These are phyloP conservation scores for Crotophaga sulcirostris DNA, from an alignment of 2,113 vertebrate genomes.

Conservation along the genomic window DNA sequence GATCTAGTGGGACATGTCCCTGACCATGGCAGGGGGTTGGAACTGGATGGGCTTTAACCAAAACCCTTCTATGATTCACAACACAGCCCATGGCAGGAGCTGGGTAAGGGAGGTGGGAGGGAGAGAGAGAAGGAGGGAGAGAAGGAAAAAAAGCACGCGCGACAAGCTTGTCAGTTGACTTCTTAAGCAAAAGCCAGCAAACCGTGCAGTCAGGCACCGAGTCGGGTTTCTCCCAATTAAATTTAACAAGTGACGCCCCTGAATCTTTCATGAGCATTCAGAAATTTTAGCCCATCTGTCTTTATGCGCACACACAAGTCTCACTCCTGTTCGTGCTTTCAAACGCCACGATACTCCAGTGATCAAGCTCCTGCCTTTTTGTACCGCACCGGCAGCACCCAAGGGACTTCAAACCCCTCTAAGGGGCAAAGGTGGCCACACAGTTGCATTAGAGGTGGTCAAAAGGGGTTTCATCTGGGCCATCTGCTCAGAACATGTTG, in stretches of 20 bases:
- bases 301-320: not conserved
- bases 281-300: slow-evolving; percentile 65
- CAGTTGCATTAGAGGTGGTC: not conserved
- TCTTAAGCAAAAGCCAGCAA: slow-evolving; percentile 70
- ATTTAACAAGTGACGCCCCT: slow-evolving; percentile 76
- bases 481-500: not conserved
- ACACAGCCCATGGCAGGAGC: not conserved
- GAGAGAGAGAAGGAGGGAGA: not conserved
- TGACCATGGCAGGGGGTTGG: too few species aligned
- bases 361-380: not conserved
- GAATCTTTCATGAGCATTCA: slow-evolving; percentile 76
- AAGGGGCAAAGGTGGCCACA: accelerated
- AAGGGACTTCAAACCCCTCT: not conserved
- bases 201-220: slow-evolving; percentile 43
- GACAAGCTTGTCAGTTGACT: slow-evolving; percentile 70
- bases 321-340: not conserved
- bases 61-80: not conserved
- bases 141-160: not conserved
- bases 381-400: not conserved
- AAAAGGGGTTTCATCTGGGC: not conserved
- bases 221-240: slow-evolving; percentile 77
- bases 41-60: too few species aligned
- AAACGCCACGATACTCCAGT: not conserved
- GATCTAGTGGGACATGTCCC: too few species aligned
- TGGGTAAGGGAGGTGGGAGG: not conserved